Evolutionary conservation across 2,113 vertebrate genomes (phyloP).

Genomic region (Pelodiscus sinensis): DNA sequence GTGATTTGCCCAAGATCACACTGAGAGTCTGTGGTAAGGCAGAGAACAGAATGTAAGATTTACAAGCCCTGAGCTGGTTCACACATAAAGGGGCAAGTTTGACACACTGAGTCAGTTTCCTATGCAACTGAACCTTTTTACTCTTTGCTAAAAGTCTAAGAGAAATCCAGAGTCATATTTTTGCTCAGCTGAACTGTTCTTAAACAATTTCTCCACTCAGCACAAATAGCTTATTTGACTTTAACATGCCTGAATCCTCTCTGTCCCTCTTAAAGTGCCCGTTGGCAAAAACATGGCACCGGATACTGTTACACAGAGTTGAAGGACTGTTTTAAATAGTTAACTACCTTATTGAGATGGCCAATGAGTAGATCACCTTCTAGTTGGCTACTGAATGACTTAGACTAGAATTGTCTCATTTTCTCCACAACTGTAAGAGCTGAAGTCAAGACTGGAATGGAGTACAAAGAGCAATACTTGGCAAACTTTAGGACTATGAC

Average conservation of each 20-base stretch:
- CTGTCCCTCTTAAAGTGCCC: neutral
- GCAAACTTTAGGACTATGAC: neutral
- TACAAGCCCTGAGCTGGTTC: too few species aligned
- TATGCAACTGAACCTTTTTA: neutral
- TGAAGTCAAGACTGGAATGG: neutral
- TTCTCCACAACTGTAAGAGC: neutral
- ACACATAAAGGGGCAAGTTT: neutral
- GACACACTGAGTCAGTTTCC: neutral
- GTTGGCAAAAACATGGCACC: neutral
- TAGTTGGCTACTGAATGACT: neutral
- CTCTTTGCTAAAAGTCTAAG: neutral
- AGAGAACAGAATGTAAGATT: neutral
- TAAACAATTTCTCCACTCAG: neutral
- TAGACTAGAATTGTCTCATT: neutral
- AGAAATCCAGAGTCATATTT: neutral
- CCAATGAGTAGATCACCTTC: neutral
- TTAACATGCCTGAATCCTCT: neutral
- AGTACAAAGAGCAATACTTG: neutral
- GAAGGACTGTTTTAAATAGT: neutral
- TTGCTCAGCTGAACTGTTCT: neutral
- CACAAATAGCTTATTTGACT: neutral
- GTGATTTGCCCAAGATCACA: neutral
- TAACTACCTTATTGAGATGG: neutral
- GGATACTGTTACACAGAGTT: neutral
- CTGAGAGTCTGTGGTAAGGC: neutral